phyloP scores from a whole-genome alignment of 2,888 invertebrate species.

The Colletes collaris region DNA sequence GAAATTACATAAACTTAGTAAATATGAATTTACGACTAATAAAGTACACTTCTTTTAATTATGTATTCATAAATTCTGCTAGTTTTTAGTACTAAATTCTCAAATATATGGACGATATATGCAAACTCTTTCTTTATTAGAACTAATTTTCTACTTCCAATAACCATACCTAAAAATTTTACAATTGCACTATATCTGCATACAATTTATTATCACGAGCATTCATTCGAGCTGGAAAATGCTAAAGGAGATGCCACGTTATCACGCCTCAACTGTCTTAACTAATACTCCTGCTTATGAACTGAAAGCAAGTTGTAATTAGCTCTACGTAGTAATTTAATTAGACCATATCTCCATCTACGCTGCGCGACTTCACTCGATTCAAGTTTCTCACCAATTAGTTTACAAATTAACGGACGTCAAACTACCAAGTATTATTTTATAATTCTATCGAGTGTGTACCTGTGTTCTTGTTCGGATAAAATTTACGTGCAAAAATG shows the following conservation, averaged over 20 bases:
- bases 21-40: too few species aligned
- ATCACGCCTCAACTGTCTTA: conserved; percentile 29
- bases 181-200: too few species aligned
- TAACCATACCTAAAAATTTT: background rate
- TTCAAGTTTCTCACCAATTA: conserved; percentile 34
- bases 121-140: too few species aligned
- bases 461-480: background rate
- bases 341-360: conserved; percentile 27
- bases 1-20: too few species aligned
- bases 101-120: too few species aligned
- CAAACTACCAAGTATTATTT: conserved; percentile 25
- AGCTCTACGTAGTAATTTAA: conserved; percentile 42
- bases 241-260: background rate
- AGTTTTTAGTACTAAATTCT: too few species aligned
- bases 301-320: conserved; percentile 38
- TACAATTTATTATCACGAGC: background rate
- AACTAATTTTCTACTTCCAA: background rate
- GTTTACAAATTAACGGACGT: conserved; percentile 28
- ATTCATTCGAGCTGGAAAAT: conserved; percentile 4
- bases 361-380: conserved; percentile 18
- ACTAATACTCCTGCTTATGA: conserved; percentile 21
- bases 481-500: background rate
- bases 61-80: too few species aligned
- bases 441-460: conserved; percentile 5
- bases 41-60: too few species aligned